These are phyloP conservation scores for Platanista minor DNA, from an alignment of 2,113 vertebrate species.

Conservation along the genomic window DNA sequence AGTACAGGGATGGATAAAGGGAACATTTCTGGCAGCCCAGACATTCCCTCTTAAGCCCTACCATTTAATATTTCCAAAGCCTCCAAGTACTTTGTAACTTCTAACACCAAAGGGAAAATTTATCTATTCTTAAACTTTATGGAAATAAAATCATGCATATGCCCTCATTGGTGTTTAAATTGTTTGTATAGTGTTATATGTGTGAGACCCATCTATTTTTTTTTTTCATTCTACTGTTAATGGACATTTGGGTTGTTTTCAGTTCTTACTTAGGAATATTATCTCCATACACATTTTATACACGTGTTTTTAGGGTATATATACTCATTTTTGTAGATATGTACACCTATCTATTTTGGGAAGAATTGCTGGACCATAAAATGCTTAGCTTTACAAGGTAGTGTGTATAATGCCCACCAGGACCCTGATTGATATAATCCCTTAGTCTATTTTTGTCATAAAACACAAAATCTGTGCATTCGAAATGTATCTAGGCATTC, in stretches of 20 bases:
- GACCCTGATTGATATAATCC: background rate
- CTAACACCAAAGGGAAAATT: background rate
- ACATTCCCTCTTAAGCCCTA: fast-evolving
- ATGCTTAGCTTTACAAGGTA: background rate
- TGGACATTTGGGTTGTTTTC: background rate
- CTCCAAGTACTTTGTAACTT: background rate
- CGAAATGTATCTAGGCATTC: background rate
- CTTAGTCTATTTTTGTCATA: background rate
- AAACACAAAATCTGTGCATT: background rate
- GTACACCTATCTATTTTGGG: background rate
- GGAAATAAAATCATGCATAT: background rate
- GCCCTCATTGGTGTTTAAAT: background rate
- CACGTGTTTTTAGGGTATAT: background rate
- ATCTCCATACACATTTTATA: background rate
- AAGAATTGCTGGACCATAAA: background rate
- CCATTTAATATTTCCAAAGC: background rate
- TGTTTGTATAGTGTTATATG: background rate
- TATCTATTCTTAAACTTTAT: background rate
- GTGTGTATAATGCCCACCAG: background rate
- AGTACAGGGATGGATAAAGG: background rate
- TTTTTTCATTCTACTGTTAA: background rate
- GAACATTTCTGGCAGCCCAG: background rate
- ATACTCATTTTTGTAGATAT: background rate
- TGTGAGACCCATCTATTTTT: background rate
- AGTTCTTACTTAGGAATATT: background rate